Percentiles rank a stretch among this genome's conserved stretches.
Conservation (phyloP, 2,888 invertebrate genomes). For the Tricholauxania praeusta region DNA sequence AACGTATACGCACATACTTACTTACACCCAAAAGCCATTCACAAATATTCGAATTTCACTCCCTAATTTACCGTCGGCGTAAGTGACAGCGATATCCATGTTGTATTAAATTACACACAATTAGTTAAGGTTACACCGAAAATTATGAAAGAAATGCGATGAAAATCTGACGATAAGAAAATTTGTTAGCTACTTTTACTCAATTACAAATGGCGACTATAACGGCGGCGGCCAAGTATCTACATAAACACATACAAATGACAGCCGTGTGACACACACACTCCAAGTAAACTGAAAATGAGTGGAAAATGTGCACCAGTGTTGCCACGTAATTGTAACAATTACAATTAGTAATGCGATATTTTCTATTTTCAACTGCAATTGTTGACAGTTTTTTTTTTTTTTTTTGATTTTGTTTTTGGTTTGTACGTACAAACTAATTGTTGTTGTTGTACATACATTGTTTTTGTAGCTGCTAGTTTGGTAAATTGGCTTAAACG, state of each 20-base stretch:
- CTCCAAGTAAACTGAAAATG: not conserved
- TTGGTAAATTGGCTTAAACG: conserved; percentile 57
- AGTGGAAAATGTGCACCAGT: not conserved
- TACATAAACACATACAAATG: not conserved
- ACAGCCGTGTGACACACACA: conserved; percentile 25
- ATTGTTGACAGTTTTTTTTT: conserved; percentile 48
- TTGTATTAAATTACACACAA: conserved; percentile 48
- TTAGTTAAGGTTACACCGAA: conserved; percentile 64
- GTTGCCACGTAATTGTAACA: conserved; percentile 33
- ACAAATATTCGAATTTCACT: no score
- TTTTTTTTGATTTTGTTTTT: not conserved
- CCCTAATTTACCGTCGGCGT: no score
- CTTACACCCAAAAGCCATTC: no score
- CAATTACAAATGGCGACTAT: conserved; percentile 59
- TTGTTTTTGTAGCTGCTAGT: conserved; percentile 45
- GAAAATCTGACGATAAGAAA: conserved; percentile 59
- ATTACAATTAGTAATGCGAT: conserved; percentile 36
- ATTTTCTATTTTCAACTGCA: conserved; percentile 49
- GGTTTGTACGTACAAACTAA: conserved; percentile 34
- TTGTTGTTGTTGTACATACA: conserved; percentile 14
- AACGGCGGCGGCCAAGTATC: conserved; percentile 1
- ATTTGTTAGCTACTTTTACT: conserved; percentile 53
- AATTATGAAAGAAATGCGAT: conserved; percentile 55
- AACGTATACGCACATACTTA: no score
- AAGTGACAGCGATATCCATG: no score